Percentiles rank a stretch among this genome's conserved stretches.
Conservation (phyloP, 2,888 invertebrate species). For the Rhagonycha lutea region DNA sequence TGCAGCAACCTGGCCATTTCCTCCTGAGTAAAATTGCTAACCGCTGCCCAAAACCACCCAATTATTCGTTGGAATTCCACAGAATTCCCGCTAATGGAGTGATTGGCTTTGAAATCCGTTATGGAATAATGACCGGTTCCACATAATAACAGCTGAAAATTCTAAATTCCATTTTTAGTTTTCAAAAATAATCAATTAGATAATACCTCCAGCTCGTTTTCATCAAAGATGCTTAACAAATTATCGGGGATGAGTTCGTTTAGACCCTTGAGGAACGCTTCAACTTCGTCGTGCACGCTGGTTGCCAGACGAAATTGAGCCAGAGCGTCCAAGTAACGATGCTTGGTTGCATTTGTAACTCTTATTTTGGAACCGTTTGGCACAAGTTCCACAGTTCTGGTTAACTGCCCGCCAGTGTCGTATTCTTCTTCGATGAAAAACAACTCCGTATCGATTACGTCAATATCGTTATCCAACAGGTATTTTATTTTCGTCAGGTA, state of each 20-base stretch:
- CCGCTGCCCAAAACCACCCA: slow-evolving; percentile 90
- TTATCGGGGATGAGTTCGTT: slow-evolving; percentile 92
- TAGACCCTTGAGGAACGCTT: slow-evolving; percentile 86
- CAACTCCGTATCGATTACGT: slow-evolving; percentile 77
- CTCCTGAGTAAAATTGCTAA: slow-evolving; percentile 86
- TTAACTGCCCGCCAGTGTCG: slow-evolving; percentile 73
- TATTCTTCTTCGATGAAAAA: slow-evolving; percentile 91
- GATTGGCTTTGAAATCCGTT: slow-evolving; percentile 86
- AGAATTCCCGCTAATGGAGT: slow-evolving; percentile 80
- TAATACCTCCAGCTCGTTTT: slow-evolving; percentile 89
- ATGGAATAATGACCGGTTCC: slow-evolving; percentile 92
- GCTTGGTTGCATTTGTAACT: slow-evolving; percentile 76
- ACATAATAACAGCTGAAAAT: slow-evolving; percentile 80
- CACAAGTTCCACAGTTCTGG: slow-evolving; percentile 79
- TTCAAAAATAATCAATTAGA: neutral
- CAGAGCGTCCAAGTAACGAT: slow-evolving; percentile 84
- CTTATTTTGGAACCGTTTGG: slow-evolving; percentile 78
- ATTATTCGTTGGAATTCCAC: slow-evolving; percentile 83
- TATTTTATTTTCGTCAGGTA: slow-evolving; percentile 93
- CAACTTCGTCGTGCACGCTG: slow-evolving; percentile 81
- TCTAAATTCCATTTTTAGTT: slow-evolving; percentile 24
- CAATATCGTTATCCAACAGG: slow-evolving; percentile 87
- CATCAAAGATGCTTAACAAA: slow-evolving; percentile 91
- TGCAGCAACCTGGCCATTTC: slow-evolving; percentile 92
- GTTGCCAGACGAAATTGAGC: slow-evolving; percentile 87